A percentile compares a stretch with the other conserved stretches of the same genome.
Conservation (phyloP, 92 coral and sea anemone genomes). For the Porites evermanni region DNA sequence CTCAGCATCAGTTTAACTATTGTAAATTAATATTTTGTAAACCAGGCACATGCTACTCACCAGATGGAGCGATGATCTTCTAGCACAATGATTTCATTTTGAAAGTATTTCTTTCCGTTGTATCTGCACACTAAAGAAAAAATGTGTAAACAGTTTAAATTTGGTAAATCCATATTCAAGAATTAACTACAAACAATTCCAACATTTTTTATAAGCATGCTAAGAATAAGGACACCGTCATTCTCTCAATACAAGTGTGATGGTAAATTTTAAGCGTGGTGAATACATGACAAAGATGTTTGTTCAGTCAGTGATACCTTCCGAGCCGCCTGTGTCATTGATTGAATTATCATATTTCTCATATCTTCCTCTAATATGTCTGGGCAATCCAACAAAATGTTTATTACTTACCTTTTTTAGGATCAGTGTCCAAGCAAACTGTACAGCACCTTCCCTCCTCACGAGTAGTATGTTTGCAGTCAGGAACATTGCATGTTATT, state of each 20-base stretch:
- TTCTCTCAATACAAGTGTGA: no score
- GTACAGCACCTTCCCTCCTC: constrained; percentile 75
- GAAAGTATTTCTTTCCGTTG: constrained; percentile 62
- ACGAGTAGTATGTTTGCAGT: constrained; percentile 46
- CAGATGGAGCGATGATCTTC: constrained; percentile 59
- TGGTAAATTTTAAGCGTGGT: no score
- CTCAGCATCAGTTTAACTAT: no score
- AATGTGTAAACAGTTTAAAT: background rate
- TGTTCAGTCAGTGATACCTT: no score
- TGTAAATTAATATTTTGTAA: no score
- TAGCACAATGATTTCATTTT: constrained; percentile 58
- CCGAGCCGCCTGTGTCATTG: no score
- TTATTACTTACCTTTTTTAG: constrained; percentile 52
- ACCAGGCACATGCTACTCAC: background rate
- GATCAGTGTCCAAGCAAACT: constrained; percentile 59
- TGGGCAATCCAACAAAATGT: background rate
- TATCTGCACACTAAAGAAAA: constrained; percentile 56
- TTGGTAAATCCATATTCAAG: background rate
- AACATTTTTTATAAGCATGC: no score
- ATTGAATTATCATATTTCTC: no score
- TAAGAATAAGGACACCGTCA: background rate
- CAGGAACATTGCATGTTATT: constrained; percentile 51
- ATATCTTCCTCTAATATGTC: background rate
- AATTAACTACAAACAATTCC: background rate
- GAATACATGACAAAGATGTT: no score